A percentile compares a stretch with the other conserved stretches of the same genome.
These are phyloP conservation scores for Pogoniulus pusillus DNA, from an alignment of 2,797 vertebrate genomes.

Conservation along the genomic window DNA sequence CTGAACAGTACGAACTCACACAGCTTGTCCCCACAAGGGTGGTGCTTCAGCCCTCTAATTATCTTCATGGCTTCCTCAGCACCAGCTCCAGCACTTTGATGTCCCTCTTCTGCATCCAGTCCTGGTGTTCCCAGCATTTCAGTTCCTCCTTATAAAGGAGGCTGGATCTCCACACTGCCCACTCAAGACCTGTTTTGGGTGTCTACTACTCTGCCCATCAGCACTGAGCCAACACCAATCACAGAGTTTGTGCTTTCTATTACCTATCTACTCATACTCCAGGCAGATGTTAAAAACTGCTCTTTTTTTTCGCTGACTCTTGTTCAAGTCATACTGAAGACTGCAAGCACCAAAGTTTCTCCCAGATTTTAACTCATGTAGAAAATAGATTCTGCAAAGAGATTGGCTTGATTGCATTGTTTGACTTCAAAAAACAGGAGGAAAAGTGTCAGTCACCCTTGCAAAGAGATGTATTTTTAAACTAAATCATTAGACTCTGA, in stretches of 20 bases:
- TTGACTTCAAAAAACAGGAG: not conserved
- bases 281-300: not conserved
- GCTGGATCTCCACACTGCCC: not conserved
- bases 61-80: no score
- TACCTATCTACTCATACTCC: not conserved
- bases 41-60: no score
- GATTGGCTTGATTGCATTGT: not conserved
- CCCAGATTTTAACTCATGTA: not conserved
- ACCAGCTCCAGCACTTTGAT: no score
- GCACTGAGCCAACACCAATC: not conserved
- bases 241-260: not conserved
- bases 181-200: not conserved
- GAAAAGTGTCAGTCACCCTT: not conserved
- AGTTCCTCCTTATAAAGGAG: not conserved
- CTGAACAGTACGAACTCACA: no score
- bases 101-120: no score
- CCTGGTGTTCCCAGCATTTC: no score
- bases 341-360: not conserved
- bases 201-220: not conserved
- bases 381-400: not conserved
- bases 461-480: not conserved
- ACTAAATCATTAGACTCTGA: not conserved
- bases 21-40: no score
- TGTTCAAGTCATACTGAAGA: not conserved
- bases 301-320: not conserved